Evolutionary conservation across 2,797 vertebrate species (phyloP), one percentile per base, ranked within the genome.

Genomic region (Hydrocynus forskahlii): DNA sequence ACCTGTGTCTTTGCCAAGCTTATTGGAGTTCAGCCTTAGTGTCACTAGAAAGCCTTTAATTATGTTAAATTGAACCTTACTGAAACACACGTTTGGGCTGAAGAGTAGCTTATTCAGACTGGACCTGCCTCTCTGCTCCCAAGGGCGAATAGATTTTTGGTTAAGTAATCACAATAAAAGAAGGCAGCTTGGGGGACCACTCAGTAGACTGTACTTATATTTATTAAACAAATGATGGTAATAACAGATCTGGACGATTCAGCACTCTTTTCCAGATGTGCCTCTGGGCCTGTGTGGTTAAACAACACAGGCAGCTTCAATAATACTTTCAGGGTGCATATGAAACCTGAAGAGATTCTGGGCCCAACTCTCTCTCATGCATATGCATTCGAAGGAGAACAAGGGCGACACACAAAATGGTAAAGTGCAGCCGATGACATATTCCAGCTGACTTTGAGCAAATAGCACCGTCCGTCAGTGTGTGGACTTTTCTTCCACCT

Each of bases 1-100:
- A 55, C 43, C 17, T 48, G 14, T 54, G 45, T 38, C 29, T 29
- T 68, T 66, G 38, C 62, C 71, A 66, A 63, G 75, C 59, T 71
- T 70, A 70, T 77, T 38, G 7, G 48, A 71, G 77, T 48, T 78
- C 50, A 38, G 55, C 38, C 45, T 29, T 52, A 69, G 62, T 83
- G 25, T 48, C 66, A 69, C 50, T 67, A 48, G 45, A 85, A 82
- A 79, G 86, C 72, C 85, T 82, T 75, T 83, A 85, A 89, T 88
- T 83, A 81, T 7, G 25, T 79, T 84, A 76, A 80, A 83, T 86
- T 78, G 79, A 86, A 86, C 48, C 73, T 29, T 81, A 81, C 55
- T 83, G 73, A 84, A 79, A 81, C 64, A 75, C 57, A 81, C 43
- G 67, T 29, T 60, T 25, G 62, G 62, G 10, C 57, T 57, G 23